Percentiles rank a stretch among this genome's conserved stretches.
Conservation (phyloP, 2,113 vertebrate genomes). For the Tupaia tana region DNA sequence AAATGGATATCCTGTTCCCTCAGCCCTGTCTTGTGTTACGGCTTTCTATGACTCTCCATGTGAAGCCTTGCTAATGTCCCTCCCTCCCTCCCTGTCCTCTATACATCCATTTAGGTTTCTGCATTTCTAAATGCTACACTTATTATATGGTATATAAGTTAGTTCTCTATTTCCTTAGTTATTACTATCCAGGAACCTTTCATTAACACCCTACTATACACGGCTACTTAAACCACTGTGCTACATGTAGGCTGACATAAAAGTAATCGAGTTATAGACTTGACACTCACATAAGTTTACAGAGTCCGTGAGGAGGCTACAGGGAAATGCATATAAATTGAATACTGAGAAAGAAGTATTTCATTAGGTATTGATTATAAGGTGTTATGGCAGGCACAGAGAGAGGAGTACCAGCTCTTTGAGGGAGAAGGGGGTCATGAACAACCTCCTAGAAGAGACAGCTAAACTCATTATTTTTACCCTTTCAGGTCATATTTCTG, state of each 20-base stretch:
- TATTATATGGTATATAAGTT: background rate
- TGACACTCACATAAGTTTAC: background rate
- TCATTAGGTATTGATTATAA: background rate
- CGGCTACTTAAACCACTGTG: background rate
- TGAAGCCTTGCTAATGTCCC: background rate
- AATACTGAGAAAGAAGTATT: no score
- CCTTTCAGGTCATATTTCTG: background rate
- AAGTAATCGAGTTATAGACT: background rate
- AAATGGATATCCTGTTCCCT: background rate
- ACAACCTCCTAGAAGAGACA: background rate
- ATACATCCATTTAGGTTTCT: background rate
- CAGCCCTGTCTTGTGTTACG: no score
- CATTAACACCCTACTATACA: background rate
- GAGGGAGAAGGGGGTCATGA: background rate
- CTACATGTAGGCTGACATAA: background rate
- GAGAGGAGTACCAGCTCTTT: background rate
- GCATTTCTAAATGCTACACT: background rate
- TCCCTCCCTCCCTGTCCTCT: background rate
- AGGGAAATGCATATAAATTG: background rate
- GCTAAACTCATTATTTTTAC: background rate
- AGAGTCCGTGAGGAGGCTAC: background rate
- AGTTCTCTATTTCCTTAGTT: constrained; percentile 12
- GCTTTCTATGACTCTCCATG: background rate
- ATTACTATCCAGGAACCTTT: background rate
- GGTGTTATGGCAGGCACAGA: no score